Percentiles rank a stretch among this genome's conserved stretches.
phyloP scores from a whole-genome alignment of 2,888 invertebrate genomes.

The Sisyra nigra region DNA sequence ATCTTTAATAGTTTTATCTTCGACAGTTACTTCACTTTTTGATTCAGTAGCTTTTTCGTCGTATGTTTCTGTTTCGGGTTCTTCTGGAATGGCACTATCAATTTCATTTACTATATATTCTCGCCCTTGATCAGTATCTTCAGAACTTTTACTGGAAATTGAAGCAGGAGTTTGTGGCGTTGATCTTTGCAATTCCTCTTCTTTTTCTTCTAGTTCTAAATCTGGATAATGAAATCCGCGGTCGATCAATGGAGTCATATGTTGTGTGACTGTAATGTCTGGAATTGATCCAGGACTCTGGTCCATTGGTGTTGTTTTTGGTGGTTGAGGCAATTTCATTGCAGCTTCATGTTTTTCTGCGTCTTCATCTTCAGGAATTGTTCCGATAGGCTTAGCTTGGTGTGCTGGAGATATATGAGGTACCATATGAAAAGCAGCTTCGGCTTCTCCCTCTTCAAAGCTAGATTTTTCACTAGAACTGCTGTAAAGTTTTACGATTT shows the following conservation, averaged over 20 bases:
- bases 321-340: conserved; percentile 28
- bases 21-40: conserved; percentile 35
- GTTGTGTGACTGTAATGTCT: conserved; percentile 45
- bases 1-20: conserved; percentile 35
- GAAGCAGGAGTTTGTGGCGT: conserved; percentile 44
- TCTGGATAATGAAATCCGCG: conserved; percentile 30
- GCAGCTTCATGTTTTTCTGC: conserved; percentile 34
- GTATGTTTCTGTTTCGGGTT: conserved; percentile 30
- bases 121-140: conserved; percentile 45
- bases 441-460: conserved; percentile 32
- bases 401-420: conserved; percentile 30
- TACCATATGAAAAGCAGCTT: conserved; percentile 31
- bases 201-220: conserved; percentile 27
- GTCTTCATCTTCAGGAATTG: conserved; percentile 30
- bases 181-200: conserved; percentile 28
- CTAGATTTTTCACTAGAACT: conserved; percentile 29
- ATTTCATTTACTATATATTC: conserved; percentile 44
- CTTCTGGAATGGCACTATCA: conserved; percentile 36
- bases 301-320: conserved; percentile 32
- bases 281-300: conserved; percentile 44
- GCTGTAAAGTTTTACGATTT: conserved; percentile 20
- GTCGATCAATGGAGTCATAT: conserved; percentile 31
- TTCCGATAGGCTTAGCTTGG: conserved; percentile 28
- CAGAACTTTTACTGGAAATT: conserved; percentile 44
- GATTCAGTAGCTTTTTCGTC: conserved; percentile 25